These are phyloP conservation scores for Caranx ignobilis DNA, from an alignment of 2,113 vertebrate genomes.

Conservation along the genomic window DNA sequence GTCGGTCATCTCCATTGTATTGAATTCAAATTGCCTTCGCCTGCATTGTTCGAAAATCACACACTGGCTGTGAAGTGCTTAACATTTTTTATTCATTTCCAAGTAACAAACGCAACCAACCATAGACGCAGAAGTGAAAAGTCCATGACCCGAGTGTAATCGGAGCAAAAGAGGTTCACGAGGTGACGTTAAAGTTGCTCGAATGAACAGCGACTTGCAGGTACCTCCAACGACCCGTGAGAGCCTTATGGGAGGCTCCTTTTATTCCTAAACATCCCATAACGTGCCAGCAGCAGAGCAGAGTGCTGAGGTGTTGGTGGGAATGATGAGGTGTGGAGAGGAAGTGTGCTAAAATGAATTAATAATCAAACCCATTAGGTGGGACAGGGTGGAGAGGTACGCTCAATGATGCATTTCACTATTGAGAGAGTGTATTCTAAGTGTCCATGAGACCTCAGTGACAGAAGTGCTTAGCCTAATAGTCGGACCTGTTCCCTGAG, in stretches of 20 bases:
- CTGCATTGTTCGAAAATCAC: slow-evolving; percentile 9
- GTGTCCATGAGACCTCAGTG: slow-evolving; percentile 23
- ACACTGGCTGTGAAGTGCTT: not conserved
- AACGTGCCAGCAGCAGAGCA: slow-evolving; percentile 6
- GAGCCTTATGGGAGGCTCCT: not conserved
- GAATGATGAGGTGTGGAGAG: slow-evolving; percentile 17
- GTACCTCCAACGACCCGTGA: slow-evolving; percentile 15
- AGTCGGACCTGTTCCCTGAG: slow-evolving; percentile 41
- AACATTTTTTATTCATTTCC: slow-evolving; percentile 36
- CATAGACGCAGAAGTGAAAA: slow-evolving; percentile 8
- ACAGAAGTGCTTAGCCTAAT: slow-evolving; percentile 37
- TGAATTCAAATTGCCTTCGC: not conserved
- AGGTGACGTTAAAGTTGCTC: slow-evolving; percentile 16
- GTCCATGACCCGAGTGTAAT: slow-evolving; percentile 20
- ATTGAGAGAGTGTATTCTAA: slow-evolving; percentile 8
- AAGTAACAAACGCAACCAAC: slow-evolving; percentile 24
- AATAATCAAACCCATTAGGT: slow-evolving; percentile 15
- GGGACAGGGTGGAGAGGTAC: not conserved
- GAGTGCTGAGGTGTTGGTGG: not conserved
- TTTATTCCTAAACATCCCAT: slow-evolving; percentile 18
- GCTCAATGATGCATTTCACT: not conserved
- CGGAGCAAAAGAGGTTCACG: slow-evolving; percentile 2
- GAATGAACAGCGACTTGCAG: slow-evolving; percentile 2
- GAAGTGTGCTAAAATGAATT: not conserved
- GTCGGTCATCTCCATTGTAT: not conserved